Base-by-base conservation (phyloP, 2,113 vertebrate genomes). In the Albula goreensis region DNA sequence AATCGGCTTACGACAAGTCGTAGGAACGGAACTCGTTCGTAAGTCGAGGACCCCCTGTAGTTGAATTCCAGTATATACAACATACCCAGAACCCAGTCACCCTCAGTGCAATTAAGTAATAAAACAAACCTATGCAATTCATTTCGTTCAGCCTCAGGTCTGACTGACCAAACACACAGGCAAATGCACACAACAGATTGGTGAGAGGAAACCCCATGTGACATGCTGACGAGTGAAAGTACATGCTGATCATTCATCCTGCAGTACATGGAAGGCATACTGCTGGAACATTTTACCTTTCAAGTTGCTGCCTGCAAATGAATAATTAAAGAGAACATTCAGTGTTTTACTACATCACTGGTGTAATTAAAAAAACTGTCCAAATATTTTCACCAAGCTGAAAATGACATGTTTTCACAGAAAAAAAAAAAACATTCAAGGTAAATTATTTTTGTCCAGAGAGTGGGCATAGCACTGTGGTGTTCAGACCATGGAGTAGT, bases 21-120 rank as follows among this genome's bases (percentile, higher is more conserved):
- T 41, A 41, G 31, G 31, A 41, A 41, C 31, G 31, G 31, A 41
- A 41, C 31, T 41, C 31, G 31, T 41, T 41, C 31, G 31, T 41
- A 41, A 41, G 31, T 41, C 31, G 31, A 41, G 31, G 31, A 41
- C 31, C 31, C 31, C 31, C 31, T 41, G 31, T 41, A 41, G 31
- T 41, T 41, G 31, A 15, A 79, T 79, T 60, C 22, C 81, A 60
- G 81, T 31, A 60, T 17, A 12, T 41, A 57, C 22, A 56, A 81
- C 48, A 9, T 50, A 50, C 12, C 41, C 11, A 79, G 12, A 79
- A 80, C 78, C 78, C 80, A 57, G 52, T 17, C 25, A 50, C 52
- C 53, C 25, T 82, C 53, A 82, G 81, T 82, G 81, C 52, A 82
- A 31, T 82, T 8, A 17, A 53, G 51, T 82, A 41, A 53, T 60